phyloP scores from a whole-genome alignment of 1,140 invertebrate genomes.

The Eubasilissa regina region DNA sequence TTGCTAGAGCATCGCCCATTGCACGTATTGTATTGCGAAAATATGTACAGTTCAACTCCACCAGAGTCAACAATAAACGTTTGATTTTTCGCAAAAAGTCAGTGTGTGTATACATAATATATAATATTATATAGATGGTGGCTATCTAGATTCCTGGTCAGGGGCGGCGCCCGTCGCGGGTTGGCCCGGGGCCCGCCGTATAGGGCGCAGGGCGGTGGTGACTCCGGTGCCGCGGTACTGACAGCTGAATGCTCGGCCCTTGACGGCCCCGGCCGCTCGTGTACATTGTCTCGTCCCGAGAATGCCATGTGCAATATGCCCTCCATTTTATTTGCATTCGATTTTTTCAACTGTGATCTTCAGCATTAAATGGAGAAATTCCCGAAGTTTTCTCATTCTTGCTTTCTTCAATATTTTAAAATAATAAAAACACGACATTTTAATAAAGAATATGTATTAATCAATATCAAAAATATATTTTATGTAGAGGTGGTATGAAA shows the following conservation, averaged over 20 bases:
- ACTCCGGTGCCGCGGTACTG: slow-evolving; percentile 43
- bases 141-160: slow-evolving; percentile 62
- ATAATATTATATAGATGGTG: slow-evolving; percentile 53
- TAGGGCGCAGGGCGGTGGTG: slow-evolving; percentile 57
- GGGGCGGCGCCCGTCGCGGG: slow-evolving; percentile 13
- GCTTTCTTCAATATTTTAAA: too few species aligned
- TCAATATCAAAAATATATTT: too few species aligned
- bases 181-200: slow-evolving; percentile 1
- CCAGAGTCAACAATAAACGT: neutral
- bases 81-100: neutral
- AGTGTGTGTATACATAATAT: neutral
- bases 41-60: too few species aligned
- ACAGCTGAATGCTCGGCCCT: slow-evolving; percentile 67
- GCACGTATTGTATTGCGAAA: too few species aligned
- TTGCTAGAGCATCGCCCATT: too few species aligned
- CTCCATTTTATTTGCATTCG: slow-evolving; percentile 43
- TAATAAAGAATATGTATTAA: too few species aligned
- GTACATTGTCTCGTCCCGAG: slow-evolving; percentile 63
- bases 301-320: slow-evolving; percentile 48
- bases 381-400: neutral
- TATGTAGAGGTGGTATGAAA: too few species aligned
- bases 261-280: slow-evolving; percentile 62
- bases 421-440: too few species aligned
- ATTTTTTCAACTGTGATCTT: slow-evolving; percentile 20
- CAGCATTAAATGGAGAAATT: neutral